Percentiles rank a stretch among this genome's conserved stretches.
Evolutionary conservation across 2,113 vertebrate species (phyloP).

Genomic region (Zeus faber): DNA sequence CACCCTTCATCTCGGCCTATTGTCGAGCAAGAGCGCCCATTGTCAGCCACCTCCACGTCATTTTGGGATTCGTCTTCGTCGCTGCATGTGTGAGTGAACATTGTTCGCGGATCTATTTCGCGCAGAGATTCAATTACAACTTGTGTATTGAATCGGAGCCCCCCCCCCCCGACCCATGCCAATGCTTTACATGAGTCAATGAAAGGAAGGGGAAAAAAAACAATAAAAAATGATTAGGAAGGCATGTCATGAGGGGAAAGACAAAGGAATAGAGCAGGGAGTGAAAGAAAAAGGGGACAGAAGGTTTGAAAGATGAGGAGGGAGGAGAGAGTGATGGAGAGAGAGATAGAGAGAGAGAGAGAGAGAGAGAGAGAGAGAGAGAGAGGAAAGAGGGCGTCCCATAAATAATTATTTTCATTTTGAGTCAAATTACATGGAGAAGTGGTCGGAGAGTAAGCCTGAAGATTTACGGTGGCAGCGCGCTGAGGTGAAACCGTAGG

Average conservation of each 20-base stretch:
- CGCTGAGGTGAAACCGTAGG: slow-evolving; percentile 15
- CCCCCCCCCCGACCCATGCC: not conserved
- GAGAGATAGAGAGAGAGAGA: no score
- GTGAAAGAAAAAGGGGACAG: no score
- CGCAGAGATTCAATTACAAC: not conserved
- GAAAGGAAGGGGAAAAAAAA: slow-evolving; percentile 2
- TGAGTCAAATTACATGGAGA: slow-evolving; percentile 19
- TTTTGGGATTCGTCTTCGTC: not conserved
- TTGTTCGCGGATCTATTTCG: not conserved
- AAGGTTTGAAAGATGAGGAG: not conserved
- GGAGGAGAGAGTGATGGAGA: not conserved
- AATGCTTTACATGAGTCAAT: not conserved
- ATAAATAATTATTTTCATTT: slow-evolving; percentile 24
- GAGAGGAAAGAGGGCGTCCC: slow-evolving; percentile 17
- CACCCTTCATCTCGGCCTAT: not conserved
- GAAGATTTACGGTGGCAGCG: slow-evolving; percentile 25
- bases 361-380: not conserved
- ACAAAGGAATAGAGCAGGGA: slow-evolving; percentile 15
- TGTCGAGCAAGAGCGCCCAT: not conserved
- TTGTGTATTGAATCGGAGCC: not conserved
- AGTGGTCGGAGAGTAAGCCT: not conserved
- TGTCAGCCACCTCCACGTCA: not conserved
- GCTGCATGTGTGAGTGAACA: not conserved
- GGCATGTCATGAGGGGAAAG: not conserved
- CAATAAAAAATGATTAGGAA: slow-evolving; percentile 1